phyloP scores from a whole-genome alignment of 2,113 vertebrate species.

The Chrysochloris asiatica region DNA sequence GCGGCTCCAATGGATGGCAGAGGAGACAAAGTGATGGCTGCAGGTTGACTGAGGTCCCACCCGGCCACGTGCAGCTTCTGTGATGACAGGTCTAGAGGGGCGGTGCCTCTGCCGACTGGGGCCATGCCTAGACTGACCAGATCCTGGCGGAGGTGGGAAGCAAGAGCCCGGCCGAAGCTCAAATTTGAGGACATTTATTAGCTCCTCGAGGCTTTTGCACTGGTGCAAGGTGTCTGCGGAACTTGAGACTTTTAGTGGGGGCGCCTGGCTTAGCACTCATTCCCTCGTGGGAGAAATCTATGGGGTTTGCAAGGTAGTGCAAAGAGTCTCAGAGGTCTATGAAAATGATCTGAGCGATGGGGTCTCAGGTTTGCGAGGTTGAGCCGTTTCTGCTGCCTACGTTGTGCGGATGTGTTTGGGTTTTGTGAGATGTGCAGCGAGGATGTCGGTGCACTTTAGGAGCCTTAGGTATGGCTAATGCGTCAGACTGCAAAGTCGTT shows the following conservation, averaged over 20 bases:
- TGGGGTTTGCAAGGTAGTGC: neutral
- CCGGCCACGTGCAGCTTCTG: slow-evolving; percentile 79
- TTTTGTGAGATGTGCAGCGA: neutral
- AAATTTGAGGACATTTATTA: neutral
- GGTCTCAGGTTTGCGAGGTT: neutral
- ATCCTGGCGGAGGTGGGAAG: neutral
- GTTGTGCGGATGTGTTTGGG: neutral
- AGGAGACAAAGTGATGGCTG: slow-evolving; percentile 64
- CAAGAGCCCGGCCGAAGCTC: neutral
- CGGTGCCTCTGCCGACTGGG: slow-evolving; percentile 27
- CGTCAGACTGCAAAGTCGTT: no score
- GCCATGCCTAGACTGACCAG: neutral
- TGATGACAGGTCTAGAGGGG: slow-evolving; percentile 79
- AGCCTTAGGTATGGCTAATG: no score
- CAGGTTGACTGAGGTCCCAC: slow-evolving; percentile 70
- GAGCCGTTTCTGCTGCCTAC: slow-evolving; percentile 19
- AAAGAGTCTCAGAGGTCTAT: neutral
- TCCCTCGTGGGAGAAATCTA: neutral
- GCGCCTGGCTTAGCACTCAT: neutral
- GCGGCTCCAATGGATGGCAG: slow-evolving; percentile 60
- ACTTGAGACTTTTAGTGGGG: neutral
- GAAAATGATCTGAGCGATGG: neutral
- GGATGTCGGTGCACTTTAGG: slow-evolving; percentile 12
- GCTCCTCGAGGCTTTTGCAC: neutral
- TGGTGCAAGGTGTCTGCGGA: neutral